Evolutionary conservation across 2,888 invertebrate genomes (phyloP).

Genomic region (Plusia festucae): DNA sequence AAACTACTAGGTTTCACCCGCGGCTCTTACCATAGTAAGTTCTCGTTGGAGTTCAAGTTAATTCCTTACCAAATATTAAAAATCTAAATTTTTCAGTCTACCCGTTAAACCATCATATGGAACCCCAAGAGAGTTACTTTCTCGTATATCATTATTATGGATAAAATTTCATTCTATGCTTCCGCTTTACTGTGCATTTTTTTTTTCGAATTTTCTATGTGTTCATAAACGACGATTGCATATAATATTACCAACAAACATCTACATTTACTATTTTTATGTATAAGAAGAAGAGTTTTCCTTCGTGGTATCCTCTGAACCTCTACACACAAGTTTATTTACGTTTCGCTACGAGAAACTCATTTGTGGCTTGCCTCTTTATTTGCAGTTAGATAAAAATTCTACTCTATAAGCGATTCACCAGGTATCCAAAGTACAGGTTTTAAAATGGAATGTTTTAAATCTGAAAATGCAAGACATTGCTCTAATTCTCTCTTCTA

Average conservation of each 20-base stretch:
- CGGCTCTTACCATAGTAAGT: too few species aligned
- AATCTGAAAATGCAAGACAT: neutral
- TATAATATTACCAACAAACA: neutral
- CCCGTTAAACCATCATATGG: too few species aligned
- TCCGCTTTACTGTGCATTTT: too few species aligned
- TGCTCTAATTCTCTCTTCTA: too few species aligned
- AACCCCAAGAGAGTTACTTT: too few species aligned
- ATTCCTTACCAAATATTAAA: too few species aligned
- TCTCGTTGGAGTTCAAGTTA: too few species aligned
- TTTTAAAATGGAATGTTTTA: neutral
- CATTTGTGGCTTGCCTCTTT: constrained; percentile 4
- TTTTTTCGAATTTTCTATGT: too few species aligned
- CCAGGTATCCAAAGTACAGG: neutral
- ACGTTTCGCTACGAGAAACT: constrained; percentile 1
- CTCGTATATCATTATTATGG: too few species aligned
- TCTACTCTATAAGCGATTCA: neutral
- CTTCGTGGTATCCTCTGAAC: neutral
- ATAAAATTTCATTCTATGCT: too few species aligned
- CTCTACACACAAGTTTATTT: constrained; percentile 4
- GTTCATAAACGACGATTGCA: neutral
- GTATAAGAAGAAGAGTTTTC: neutral
- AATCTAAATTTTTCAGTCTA: too few species aligned
- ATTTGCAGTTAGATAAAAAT: constrained; percentile 1
- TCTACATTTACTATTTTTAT: neutral
- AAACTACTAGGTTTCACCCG: too few species aligned